Evolutionary conservation across 2,888 invertebrate genomes (phyloP).

Genomic region (Morpho deidamia): DNA sequence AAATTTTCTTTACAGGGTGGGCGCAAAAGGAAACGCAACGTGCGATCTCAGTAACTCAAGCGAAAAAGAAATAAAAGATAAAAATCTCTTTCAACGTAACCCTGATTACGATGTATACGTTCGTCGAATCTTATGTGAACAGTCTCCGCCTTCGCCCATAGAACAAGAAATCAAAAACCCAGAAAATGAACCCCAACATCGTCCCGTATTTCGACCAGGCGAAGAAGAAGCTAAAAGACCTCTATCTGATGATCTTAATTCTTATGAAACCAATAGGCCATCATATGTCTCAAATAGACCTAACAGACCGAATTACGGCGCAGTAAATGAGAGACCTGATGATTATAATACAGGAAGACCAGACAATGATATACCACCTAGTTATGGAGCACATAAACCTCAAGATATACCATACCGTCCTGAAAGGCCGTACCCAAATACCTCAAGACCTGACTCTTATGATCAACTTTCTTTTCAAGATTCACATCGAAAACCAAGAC

Average conservation of each 20-base stretch:
- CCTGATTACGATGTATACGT: slow-evolving; percentile 67
- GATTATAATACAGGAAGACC: slow-evolving; percentile 51
- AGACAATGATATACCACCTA: slow-evolving; percentile 45
- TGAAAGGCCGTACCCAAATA: slow-evolving; percentile 26
- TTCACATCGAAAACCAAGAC: slow-evolving; percentile 35
- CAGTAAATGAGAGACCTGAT: slow-evolving; percentile 48
- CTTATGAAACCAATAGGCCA: slow-evolving; percentile 35
- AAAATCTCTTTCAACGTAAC: slow-evolving; percentile 44
- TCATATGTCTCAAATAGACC: slow-evolving; percentile 23
- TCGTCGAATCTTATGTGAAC: slow-evolving; percentile 58
- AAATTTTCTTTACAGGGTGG: slow-evolving; percentile 44
- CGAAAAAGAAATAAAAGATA: slow-evolving; percentile 56
- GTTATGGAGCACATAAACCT: slow-evolving; percentile 41
- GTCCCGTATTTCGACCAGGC: slow-evolving; percentile 54
- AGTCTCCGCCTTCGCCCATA: slow-evolving; percentile 57
- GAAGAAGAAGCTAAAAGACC: slow-evolving; percentile 53
- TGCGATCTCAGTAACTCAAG: slow-evolving; percentile 56
- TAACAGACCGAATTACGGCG: slow-evolving; percentile 37
- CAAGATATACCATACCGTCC: slow-evolving; percentile 51
- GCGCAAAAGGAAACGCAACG: slow-evolving; percentile 70
- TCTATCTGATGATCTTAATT: slow-evolving; percentile 41
- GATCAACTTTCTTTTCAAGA: slow-evolving; percentile 53
- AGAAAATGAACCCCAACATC: slow-evolving; percentile 41
- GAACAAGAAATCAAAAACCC: slow-evolving; percentile 48
- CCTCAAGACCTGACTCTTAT: slow-evolving; percentile 40